A percentile compares a stretch with the other conserved stretches of the same genome.
Evolutionary conservation across 2,113 vertebrate species (phyloP).

Genomic region (Dicrurus megarhynchus): DNA sequence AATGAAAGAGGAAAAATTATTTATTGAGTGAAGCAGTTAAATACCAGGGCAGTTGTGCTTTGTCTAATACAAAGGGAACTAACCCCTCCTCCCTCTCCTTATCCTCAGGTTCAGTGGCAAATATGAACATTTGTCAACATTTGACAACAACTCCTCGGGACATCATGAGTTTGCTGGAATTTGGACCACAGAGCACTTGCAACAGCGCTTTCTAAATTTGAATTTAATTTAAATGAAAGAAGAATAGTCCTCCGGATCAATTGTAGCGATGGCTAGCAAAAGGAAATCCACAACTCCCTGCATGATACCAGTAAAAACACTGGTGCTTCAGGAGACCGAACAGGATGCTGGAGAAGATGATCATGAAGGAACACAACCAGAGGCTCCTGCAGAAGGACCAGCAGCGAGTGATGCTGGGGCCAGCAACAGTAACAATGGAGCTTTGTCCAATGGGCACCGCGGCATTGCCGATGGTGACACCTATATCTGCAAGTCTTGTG

Average conservation of each 20-base stretch:
- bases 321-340: constrained; percentile 76
- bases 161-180: constrained; percentile 67
- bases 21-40: neutral
- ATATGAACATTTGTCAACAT: constrained; percentile 65
- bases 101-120: constrained; percentile 74
- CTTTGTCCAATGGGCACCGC: constrained; percentile 73
- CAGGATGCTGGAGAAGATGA: constrained; percentile 57
- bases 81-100: constrained; percentile 40
- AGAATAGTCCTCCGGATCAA: constrained; percentile 24
- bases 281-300: constrained; percentile 95
- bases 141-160: constrained; percentile 42
- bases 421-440: constrained; percentile 37
- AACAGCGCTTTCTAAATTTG: constrained; percentile 49
- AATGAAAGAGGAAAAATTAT: neutral
- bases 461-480: constrained; percentile 72
- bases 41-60: neutral
- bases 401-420: constrained; percentile 56
- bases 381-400: constrained; percentile 65
- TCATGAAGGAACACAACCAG: constrained; percentile 56
- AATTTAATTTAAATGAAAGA: neutral
- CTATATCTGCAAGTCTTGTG: constrained; percentile 87
- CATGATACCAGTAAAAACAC: constrained; percentile 93
- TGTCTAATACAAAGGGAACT: neutral
- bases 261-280: constrained; percentile 90
- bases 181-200: constrained; percentile 45